phyloP scores from a whole-genome alignment of 2,797 vertebrate genomes.

The Rhynchotus rufescens region DNA sequence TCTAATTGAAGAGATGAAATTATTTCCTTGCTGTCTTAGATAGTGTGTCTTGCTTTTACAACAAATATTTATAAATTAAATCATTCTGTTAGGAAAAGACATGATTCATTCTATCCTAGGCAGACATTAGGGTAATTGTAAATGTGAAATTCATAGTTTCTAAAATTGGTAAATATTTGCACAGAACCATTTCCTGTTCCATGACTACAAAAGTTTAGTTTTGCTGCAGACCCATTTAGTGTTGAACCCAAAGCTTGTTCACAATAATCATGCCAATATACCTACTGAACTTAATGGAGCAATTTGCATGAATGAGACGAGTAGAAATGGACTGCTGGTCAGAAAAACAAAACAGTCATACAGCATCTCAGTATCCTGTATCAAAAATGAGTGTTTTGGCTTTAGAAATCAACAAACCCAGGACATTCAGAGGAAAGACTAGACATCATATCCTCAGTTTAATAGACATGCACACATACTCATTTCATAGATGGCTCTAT shows the following conservation, averaged over 20 bases:
- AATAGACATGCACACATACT: neutral
- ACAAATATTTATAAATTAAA: conserved; percentile 74
- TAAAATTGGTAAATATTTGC: conserved; percentile 77
- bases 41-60: conserved; percentile 26
- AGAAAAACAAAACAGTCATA: neutral
- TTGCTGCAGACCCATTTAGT: conserved; percentile 6
- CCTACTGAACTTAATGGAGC: neutral
- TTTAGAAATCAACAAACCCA: neutral
- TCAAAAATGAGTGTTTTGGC: neutral
- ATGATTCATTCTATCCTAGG: conserved; percentile 56
- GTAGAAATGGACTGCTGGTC: neutral
- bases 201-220: conserved; percentile 71
- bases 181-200: conserved; percentile 69
- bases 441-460: neutral
- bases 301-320: neutral
- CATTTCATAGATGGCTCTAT: neutral
- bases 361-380: neutral
- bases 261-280: neutral
- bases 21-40: conserved; percentile 16
- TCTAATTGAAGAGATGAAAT: conserved; percentile 48
- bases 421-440: neutral
- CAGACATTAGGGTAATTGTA: conserved; percentile 58
- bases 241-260: neutral
- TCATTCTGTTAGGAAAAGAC: conserved; percentile 63
- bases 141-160: conserved; percentile 72